These are phyloP conservation scores for Gryllus bimaculatus DNA, from an alignment of 1,140 invertebrate species.

Conservation along the genomic window DNA sequence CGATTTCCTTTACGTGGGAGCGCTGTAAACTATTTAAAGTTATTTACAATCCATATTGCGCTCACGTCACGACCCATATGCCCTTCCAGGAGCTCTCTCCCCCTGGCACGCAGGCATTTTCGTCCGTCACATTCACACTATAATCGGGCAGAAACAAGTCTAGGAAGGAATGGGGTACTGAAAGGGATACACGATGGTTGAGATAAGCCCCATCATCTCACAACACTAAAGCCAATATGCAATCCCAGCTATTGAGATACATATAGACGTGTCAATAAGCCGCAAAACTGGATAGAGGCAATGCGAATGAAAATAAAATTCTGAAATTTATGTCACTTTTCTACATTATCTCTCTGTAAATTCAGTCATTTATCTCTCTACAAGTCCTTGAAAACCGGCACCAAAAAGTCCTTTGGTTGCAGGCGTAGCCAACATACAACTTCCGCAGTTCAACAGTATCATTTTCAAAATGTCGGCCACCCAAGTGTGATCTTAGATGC, in stretches of 20 bases:
- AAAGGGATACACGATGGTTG: too few relatives aligned
- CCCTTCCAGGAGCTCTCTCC: too few relatives aligned
- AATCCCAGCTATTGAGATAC: not conserved
- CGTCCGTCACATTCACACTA: too few relatives aligned
- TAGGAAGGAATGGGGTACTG: too few relatives aligned
- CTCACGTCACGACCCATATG: too few relatives aligned
- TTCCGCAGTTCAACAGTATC: not conserved
- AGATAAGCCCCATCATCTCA: too few relatives aligned
- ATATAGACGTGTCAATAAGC: not conserved
- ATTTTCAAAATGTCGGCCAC: not conserved
- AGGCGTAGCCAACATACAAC: not conserved
- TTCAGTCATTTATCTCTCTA: slow-evolving; percentile 9
- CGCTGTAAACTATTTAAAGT: too few relatives aligned
- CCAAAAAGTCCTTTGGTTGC: slow-evolving; percentile 6
- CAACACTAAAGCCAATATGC: too few relatives aligned
- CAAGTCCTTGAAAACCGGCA: slow-evolving; percentile 3
- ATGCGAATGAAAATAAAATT: not conserved
- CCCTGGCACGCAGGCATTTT: too few relatives aligned
- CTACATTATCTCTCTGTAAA: not conserved
- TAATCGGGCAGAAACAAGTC: too few relatives aligned
- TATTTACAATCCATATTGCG: too few relatives aligned
- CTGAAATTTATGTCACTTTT: slow-evolving; percentile 11
- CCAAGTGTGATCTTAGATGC: not conserved
- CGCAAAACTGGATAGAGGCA: not conserved
- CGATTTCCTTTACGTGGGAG: too few relatives aligned